These are phyloP conservation scores for Catostomus latipinnis DNA, from an alignment of 2,797 vertebrate genomes.

Conservation along the genomic window DNA sequence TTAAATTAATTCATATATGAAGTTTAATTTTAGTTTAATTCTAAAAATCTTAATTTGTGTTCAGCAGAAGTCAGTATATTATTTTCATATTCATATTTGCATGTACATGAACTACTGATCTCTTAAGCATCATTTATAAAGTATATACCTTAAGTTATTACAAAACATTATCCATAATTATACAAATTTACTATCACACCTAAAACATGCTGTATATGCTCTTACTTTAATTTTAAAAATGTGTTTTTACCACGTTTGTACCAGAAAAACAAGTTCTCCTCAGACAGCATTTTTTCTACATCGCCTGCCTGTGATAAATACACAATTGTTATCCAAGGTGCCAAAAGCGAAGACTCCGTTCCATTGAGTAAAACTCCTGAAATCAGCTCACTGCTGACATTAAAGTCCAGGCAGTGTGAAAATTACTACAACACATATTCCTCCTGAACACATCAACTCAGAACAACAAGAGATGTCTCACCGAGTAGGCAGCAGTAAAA, in stretches of 20 bases:
- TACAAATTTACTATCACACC: background rate
- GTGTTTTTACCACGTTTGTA: background rate
- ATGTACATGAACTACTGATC: background rate
- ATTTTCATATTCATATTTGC: background rate
- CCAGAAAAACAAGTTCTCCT: background rate
- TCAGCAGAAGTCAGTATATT: too few species aligned
- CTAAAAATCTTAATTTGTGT: too few species aligned
- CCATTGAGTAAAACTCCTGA: conserved; percentile 9
- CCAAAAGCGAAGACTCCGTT: background rate
- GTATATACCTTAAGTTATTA: background rate
- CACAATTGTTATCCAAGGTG: background rate
- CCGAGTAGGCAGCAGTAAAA: conserved; percentile 43
- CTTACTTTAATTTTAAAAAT: background rate
- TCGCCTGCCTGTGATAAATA: background rate
- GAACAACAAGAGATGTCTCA: background rate
- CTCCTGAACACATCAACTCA: background rate
- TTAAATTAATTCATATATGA: too few species aligned
- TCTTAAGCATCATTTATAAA: background rate
- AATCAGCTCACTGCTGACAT: background rate
- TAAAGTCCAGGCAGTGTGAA: background rate
- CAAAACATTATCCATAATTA: background rate
- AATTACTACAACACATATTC: background rate
- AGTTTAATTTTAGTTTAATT: too few species aligned
- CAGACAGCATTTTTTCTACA: background rate
- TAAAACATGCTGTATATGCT: too few species aligned